These are phyloP conservation scores for Zonotrichia albicollis DNA, from an alignment of 2,797 vertebrate genomes.

Conservation along the genomic window DNA sequence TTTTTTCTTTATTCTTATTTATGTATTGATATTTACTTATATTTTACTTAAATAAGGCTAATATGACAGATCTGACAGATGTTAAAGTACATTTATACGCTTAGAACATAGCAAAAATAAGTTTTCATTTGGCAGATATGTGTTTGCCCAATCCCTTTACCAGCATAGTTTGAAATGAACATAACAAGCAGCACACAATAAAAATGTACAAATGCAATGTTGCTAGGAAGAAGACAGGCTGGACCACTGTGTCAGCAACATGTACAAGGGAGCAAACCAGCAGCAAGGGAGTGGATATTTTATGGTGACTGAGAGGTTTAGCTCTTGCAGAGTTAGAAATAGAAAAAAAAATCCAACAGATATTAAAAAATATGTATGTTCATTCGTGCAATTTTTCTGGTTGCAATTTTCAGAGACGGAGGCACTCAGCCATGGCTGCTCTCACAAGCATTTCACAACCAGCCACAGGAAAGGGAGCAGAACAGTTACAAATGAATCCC, in stretches of 20 bases:
- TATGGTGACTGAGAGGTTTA: not conserved
- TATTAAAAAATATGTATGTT: not conserved
- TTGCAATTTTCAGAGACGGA: not conserved
- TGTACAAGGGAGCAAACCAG: not conserved
- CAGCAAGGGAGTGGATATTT: not conserved
- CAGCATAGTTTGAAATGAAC: not conserved
- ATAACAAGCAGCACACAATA: not conserved
- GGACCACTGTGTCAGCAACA: not conserved
- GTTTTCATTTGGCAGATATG: not conserved
- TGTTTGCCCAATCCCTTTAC: not conserved
- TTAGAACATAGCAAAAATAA: not conserved
- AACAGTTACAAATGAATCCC: not conserved
- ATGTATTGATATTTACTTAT: not conserved
- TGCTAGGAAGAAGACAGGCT: not conserved
- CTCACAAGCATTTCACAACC: not conserved
- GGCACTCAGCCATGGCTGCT: not conserved
- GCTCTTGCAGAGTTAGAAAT: not conserved
- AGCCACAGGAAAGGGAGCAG: fast-evolving
- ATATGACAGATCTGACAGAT: not conserved
- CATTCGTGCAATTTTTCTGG: not conserved
- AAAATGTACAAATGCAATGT: not conserved
- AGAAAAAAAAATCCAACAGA: not conserved
- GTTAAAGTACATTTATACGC: not conserved
- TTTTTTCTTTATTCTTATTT: not conserved
- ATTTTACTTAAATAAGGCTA: not conserved